A percentile compares a stretch with the other conserved stretches of the same genome.
Conservation (phyloP, 1,140 invertebrate genomes). For the Sipha flava region DNA sequence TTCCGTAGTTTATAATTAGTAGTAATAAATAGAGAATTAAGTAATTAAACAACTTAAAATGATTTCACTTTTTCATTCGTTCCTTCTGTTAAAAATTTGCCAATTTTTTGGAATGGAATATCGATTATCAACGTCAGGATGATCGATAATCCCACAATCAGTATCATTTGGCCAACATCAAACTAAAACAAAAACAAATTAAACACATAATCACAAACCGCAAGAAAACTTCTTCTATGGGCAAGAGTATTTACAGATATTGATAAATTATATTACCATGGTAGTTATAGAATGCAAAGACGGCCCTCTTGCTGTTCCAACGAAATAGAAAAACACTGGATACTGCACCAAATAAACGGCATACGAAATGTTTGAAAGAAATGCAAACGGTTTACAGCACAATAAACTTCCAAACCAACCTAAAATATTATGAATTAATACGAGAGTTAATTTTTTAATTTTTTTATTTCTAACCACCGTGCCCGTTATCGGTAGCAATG, state of each 20-base stretch:
- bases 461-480: conserved; percentile 46
- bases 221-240: too few relatives aligned
- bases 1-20: too few relatives aligned
- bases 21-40: too few relatives aligned
- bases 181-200: not conserved
- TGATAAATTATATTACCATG: conserved; percentile 46
- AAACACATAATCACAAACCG: too few relatives aligned
- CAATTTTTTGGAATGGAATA: conserved; percentile 43
- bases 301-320: conserved; percentile 49
- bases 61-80: not conserved
- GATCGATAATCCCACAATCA: conserved; percentile 34
- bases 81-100: conserved; percentile 7
- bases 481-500: conserved; percentile 53
- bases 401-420: conserved; percentile 57
- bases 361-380: conserved; percentile 57
- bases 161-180: not conserved
- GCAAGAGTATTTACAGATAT: not conserved
- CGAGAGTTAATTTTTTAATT: not conserved
- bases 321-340: conserved; percentile 55
- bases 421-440: conserved; percentile 41
- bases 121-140: conserved; percentile 44
- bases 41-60: not conserved
- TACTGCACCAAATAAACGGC: conserved; percentile 66
- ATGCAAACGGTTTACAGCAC: conserved; percentile 55
- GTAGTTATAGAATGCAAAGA: conserved; percentile 48